A percentile compares a stretch with the other conserved stretches of the same genome.
Conservation (phyloP, 2,797 vertebrate genomes). For the Taeniopygia guttata region DNA sequence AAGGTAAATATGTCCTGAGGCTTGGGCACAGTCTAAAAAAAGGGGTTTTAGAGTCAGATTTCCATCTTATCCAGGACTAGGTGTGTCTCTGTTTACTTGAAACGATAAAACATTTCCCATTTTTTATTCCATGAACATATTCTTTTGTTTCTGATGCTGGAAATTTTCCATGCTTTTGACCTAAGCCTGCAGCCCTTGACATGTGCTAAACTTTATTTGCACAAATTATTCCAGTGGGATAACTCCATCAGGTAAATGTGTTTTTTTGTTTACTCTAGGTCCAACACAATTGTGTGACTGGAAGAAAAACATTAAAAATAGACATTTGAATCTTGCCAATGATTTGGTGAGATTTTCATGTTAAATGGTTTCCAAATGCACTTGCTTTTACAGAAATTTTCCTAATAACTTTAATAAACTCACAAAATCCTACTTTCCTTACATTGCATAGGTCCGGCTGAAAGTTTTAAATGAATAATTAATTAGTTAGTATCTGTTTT, state of each 20-base stretch:
- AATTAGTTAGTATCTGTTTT: background rate
- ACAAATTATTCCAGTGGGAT: constrained; percentile 41
- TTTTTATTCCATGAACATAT: constrained; percentile 3
- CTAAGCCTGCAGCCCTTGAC: background rate
- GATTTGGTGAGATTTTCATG: background rate
- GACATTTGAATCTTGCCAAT: background rate
- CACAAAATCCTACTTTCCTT: background rate
- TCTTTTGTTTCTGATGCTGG: constrained; percentile 59
- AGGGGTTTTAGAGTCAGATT: background rate
- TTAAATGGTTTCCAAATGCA: background rate
- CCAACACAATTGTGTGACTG: background rate
- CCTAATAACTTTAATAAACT: background rate
- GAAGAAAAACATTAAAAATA: constrained; percentile 28
- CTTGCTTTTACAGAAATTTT: background rate
- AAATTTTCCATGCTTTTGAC: constrained; percentile 49
- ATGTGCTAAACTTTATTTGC: background rate
- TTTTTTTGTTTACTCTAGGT: background rate
- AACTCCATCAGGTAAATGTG: background rate
- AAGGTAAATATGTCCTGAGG: background rate
- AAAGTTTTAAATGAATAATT: background rate
- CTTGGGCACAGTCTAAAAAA: constrained; percentile 4
- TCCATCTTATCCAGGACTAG: background rate
- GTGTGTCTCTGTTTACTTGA: constrained; percentile 40
- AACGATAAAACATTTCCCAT: constrained; percentile 23
- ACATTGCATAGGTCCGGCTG: background rate